Evolutionary conservation across 2,797 vertebrate genomes (phyloP).

Genomic region (Eremophila alpestris): DNA sequence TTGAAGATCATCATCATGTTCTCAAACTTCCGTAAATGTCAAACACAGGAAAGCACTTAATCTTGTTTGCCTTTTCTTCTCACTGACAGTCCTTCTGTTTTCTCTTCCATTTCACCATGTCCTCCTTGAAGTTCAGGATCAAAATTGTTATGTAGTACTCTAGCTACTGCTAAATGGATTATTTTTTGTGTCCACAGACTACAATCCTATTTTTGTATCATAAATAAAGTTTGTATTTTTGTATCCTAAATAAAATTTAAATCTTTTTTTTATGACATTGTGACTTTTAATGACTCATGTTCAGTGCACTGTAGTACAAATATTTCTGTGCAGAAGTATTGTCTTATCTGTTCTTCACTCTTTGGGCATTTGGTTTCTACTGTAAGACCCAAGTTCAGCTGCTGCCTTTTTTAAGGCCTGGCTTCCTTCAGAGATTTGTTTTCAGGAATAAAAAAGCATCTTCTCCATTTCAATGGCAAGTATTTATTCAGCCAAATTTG

Average conservation of each 20-base stretch:
- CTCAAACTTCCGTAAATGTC: background rate
- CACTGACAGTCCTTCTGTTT: background rate
- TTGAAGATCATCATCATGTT: background rate
- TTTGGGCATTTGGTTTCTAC: background rate
- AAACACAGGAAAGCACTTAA: background rate
- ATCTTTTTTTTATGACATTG: background rate
- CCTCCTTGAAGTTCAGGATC: background rate
- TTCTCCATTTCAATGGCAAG: background rate
- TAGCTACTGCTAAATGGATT: background rate
- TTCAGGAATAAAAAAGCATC: background rate
- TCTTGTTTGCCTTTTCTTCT: background rate
- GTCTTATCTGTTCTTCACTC: background rate
- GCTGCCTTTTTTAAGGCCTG: background rate
- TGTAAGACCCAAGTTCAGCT: background rate
- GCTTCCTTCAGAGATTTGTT: background rate
- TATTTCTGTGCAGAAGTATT: background rate
- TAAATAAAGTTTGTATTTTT: background rate
- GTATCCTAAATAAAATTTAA: background rate
- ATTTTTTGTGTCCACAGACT: background rate
- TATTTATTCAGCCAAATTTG: background rate
- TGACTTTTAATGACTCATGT: background rate
- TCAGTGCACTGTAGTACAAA: background rate
- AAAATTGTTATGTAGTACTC: background rate
- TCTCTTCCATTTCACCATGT: background rate
- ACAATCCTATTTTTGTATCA: background rate